Evolutionary conservation across 2,888 invertebrate genomes (phyloP), one percentile per base, ranked within the genome.

Genomic region (Oscheius onirici): DNA sequence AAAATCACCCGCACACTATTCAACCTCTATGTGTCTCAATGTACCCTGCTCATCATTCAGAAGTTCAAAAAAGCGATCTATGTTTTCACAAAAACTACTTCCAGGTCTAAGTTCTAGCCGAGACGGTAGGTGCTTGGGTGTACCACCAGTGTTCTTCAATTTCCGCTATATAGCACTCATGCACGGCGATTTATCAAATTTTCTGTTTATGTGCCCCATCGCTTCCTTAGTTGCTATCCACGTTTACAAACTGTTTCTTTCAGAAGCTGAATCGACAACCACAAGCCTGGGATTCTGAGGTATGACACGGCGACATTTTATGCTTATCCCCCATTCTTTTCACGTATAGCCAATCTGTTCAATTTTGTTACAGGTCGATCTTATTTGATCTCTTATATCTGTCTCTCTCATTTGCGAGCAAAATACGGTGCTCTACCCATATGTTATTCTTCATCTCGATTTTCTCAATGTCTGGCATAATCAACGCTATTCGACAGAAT

Each of bases 201-300:
- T 43, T 60, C 10, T 20, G 60, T 60, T 63, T 28, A 26, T 49
- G 63, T 49, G 46, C 17, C 41, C 58, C 58, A 17, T 6, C 34
- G 34, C 34, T 34, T 34, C 34, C 58, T 55, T 55, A 52, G 34
- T 43, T 60, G 17, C 17, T 15, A n/a, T 49, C 46, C 49, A 28
- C 24, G 24, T 34, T 55, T 20, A 44, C 40, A 40, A 58, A 13
- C 13, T 8, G 28, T 46, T 49, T 24, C 8, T 68, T 68, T 55
- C 68, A 68, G 68, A 68, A 68, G 40, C 68, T 68, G 58, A 68
- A 68, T 57, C 68, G 68, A 44, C 68, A 68, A 34, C 68, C 55
- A 20, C 68, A 55, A 49, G 57, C 41, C 20, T 68, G 68, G 68
- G 58, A 68, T 44, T 54, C 66, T n/a, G 66, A 66, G 52, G 66